phyloP scores from a whole-genome alignment of 2,113 vertebrate species.

The Aix galericulata region DNA sequence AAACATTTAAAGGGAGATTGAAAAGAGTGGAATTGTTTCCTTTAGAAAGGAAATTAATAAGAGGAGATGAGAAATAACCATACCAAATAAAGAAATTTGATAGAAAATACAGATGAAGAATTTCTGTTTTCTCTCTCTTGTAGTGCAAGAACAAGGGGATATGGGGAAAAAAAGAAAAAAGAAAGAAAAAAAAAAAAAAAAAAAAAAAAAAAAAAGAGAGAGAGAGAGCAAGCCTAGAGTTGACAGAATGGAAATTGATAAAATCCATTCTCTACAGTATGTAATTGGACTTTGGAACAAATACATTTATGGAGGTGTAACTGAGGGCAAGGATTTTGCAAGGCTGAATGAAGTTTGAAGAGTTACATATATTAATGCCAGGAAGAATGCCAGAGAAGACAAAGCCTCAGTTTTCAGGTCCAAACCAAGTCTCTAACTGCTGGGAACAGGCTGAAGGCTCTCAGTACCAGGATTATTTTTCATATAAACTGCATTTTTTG shows the following conservation, averaged over 20 bases:
- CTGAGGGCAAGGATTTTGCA: not conserved
- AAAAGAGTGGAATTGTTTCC: not conserved
- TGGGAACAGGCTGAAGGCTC: not conserved
- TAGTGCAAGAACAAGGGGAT: not conserved
- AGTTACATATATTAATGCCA: not conserved
- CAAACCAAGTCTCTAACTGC: not conserved
- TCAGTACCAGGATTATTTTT: not conserved
- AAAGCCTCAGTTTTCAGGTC: not conserved
- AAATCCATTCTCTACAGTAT: not conserved
- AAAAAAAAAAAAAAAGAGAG: no score
- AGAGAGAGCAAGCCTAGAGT: not conserved
- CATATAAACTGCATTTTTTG: not conserved
- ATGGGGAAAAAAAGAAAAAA: not conserved
- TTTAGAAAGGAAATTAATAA: not conserved
- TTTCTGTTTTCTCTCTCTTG: not conserved
- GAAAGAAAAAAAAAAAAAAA: not conserved
- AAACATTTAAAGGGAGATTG: not conserved
- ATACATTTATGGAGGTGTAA: not conserved
- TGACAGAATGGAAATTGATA: not conserved
- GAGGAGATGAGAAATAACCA: not conserved
- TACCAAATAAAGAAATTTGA: not conserved
- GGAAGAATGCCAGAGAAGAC: not conserved
- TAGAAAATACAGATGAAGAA: not conserved
- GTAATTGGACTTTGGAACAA: not conserved
- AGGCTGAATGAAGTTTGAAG: not conserved